Conservation (phyloP, 2,888 invertebrate species). For the Drosophila prostipennis region DNA sequence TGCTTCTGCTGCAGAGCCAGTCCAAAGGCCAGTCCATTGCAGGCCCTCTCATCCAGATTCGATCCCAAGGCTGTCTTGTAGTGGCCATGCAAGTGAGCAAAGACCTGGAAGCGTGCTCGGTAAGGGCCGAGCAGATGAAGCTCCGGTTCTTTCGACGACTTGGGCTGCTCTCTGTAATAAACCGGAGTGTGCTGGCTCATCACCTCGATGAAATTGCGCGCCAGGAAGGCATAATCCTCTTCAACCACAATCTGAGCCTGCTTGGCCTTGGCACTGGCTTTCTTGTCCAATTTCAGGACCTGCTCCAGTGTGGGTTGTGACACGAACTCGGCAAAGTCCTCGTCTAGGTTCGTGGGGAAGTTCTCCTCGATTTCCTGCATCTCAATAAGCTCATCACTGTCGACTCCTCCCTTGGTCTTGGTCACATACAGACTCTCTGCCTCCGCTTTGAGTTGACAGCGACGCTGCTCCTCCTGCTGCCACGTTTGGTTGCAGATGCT, state of each 20-base stretch:
- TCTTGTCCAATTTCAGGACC: conserved; percentile 81
- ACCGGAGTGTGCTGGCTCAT: conserved; percentile 77
- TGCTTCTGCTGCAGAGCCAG: conserved; percentile 81
- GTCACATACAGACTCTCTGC: conserved; percentile 91
- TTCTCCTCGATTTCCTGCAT: conserved; percentile 88
- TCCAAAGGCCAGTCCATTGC: conserved; percentile 77
- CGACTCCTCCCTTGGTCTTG: conserved; percentile 88
- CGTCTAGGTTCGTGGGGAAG: conserved; percentile 89
- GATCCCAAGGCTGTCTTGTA: conserved; percentile 77
- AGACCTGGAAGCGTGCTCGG: conserved; percentile 78
- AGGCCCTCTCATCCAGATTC: conserved; percentile 75
- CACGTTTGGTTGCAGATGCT: conserved; percentile 89
- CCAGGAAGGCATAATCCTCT: conserved; percentile 80
- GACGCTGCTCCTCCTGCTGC: conserved; percentile 90
- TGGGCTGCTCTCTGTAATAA: conserved; percentile 61
- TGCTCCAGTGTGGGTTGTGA: conserved; percentile 85
- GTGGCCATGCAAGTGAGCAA: conserved; percentile 76
- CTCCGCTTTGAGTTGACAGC: conserved; percentile 88
- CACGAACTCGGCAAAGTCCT: conserved; percentile 89
- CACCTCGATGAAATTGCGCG: conserved; percentile 77
- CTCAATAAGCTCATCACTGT: conserved; percentile 89
- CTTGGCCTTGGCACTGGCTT: conserved; percentile 70
- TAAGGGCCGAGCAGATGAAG: conserved; percentile 72
- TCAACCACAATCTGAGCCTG: conserved; percentile 71
- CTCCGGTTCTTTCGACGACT: conserved; percentile 9